Evolutionary conservation across 2,113 vertebrate species (phyloP), one percentile per base, ranked within the genome.

Genomic region (Sarotherodon lohbergeri): DNA sequence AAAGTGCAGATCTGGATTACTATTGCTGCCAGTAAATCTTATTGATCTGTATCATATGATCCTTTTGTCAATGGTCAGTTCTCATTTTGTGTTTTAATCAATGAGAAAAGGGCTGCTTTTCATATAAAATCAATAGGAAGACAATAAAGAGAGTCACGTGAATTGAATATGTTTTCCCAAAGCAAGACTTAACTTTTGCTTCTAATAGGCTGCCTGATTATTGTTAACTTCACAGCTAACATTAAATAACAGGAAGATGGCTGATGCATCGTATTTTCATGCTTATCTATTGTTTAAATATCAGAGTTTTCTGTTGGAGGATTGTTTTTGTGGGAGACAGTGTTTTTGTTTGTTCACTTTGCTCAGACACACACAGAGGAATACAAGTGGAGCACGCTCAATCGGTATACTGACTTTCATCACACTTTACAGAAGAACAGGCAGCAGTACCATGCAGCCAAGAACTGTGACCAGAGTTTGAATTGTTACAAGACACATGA

Each of bases 401-500:
- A 50, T 50, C 71, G 32, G 4, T 1, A 78, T 52, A 50, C 73
- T n/a, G 73, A 29, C 46, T 80, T 81, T 85, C 76, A 39, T 66
- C 24, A 9, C 17, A 2, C 57, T 48, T 79, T 50, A 87, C 29
- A 8, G 24, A 54, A 55, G 41, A 59, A 32, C 59, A 81, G 80
- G 59, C 82, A 41, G 46, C 73, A 56, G 22, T 5, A 19, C 17
- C 41, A 79, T 17, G 16, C 86, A 73, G 57, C 84, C 71, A 79
- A 56, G 29, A 80, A 80, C 54, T 43, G 76, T 43, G 76, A 56
- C 48, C 39, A 82, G 19, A 82, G 55, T 81, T 66, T 41, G 41
- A 78, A 86, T 17, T 85, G 81, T 73, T 24, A n/a, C 73, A 81
- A 73, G 73, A 17, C 34, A 57, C 81, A 41, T 32, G 68, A 84